Conservation (phyloP, 2,888 invertebrate species). For the Phragmatobia fuliginosa region DNA sequence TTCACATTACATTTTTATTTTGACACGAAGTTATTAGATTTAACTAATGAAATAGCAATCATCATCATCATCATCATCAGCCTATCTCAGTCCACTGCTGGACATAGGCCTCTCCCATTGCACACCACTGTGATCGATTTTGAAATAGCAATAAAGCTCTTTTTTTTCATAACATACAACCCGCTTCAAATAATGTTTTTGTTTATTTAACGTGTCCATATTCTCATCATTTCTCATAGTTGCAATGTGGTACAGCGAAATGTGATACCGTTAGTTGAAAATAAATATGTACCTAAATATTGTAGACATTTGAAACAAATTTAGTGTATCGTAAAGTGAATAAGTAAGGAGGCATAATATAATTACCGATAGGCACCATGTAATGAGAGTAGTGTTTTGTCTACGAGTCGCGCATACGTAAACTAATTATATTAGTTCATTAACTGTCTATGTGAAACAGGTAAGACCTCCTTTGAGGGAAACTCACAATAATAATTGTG, state of each 20-base stretch:
- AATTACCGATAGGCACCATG: conserved; percentile 57
- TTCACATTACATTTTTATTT: background rate
- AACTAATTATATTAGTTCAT: conserved; percentile 62
- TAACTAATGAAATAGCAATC: too few relatives aligned
- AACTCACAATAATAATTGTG: conserved; percentile 9
- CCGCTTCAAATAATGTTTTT: too few relatives aligned
- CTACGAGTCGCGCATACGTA: conserved; percentile 61
- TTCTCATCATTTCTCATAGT: too few relatives aligned
- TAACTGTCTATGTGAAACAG: conserved; percentile 42
- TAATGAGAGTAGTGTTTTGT: conserved; percentile 61
- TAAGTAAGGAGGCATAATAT: conserved; percentile 55
- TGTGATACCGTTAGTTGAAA: too few relatives aligned
- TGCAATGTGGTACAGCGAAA: too few relatives aligned
- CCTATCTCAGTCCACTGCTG: too few relatives aligned
- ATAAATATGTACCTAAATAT: conserved; percentile 1
- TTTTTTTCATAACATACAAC: too few relatives aligned
- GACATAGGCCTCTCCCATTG: too few relatives aligned
- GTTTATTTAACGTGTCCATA: too few relatives aligned
- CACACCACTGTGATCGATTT: too few relatives aligned
- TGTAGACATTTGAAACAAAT: conserved; percentile 22
- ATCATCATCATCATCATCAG: too few relatives aligned
- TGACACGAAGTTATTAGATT: background rate
- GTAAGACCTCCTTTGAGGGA: conserved; percentile 6
- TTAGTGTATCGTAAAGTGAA: conserved; percentile 53
- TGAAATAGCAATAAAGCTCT: too few relatives aligned